Percentiles rank a stretch among this genome's conserved stretches.
Evolutionary conservation across 1,140 invertebrate genomes (phyloP).

Genomic region (Zaprionus gabonicus): DNA sequence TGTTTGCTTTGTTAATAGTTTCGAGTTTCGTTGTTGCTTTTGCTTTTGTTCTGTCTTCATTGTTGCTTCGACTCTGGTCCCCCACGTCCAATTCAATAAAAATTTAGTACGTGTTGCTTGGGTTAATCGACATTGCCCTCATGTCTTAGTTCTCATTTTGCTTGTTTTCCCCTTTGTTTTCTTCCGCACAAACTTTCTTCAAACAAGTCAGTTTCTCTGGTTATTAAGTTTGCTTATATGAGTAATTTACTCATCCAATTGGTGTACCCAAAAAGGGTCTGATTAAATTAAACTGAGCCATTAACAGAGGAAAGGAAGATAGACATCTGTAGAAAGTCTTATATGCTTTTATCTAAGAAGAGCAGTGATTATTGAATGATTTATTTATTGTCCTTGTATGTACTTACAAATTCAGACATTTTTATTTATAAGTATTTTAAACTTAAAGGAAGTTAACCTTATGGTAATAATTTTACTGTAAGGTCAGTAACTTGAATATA

Average conservation of each 20-base stretch:
- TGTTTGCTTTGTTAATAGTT: slow-evolving; percentile 46
- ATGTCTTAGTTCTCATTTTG: not conserved
- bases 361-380: not conserved
- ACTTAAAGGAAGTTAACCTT: too few species aligned
- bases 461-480: too few species aligned
- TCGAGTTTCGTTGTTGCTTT: slow-evolving; percentile 1
- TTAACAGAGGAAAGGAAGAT: not conserved
- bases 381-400: not conserved
- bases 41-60: not conserved
- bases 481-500: too few species aligned
- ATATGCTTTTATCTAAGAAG: not conserved
- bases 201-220: not conserved
- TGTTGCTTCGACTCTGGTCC: slow-evolving; percentile 3
- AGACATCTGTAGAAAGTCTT: not conserved
- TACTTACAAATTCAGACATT: too few species aligned
- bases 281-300: not conserved
- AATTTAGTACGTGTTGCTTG: slow-evolving; percentile 49
- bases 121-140: slow-evolving; percentile 29
- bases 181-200: slow-evolving; percentile 10
- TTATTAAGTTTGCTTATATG: slow-evolving; percentile 4
- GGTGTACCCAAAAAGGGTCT: not conserved
- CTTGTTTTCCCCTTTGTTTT: not conserved
- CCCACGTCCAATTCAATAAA: slow-evolving; percentile 42
- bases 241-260: not conserved
- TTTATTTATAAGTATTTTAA: too few species aligned